phyloP scores from a whole-genome alignment of 2,113 vertebrate genomes.

The Macrotus californicus region DNA sequence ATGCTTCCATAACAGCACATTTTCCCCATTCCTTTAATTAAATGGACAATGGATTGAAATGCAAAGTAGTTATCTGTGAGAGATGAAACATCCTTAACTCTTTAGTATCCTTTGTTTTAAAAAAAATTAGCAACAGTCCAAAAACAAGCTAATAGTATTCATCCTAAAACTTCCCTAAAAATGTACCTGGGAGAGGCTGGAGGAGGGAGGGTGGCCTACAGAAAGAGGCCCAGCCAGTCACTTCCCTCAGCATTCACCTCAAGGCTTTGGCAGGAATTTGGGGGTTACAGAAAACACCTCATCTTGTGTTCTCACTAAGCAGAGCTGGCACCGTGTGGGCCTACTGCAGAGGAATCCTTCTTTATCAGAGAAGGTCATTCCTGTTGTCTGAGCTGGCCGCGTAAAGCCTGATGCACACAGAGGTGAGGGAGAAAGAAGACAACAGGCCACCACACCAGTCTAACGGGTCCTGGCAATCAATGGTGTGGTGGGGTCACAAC shows the following conservation, averaged over 20 bases:
- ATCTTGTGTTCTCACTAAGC: neutral
- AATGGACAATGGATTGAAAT: neutral
- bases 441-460: neutral
- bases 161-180: neutral
- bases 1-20: neutral
- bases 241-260: neutral
- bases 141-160: neutral
- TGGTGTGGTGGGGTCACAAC: constrained; percentile 43
- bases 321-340: neutral
- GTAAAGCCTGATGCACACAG: neutral
- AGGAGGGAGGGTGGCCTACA: neutral
- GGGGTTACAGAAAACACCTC: neutral
- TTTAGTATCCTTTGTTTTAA: neutral
- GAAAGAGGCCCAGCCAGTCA: neutral
- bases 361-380: neutral
- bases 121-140: neutral
- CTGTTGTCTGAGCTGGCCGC: neutral
- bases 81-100: neutral
- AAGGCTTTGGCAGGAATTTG: neutral
- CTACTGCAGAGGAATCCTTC: neutral
- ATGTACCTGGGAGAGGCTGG: neutral
- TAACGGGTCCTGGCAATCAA: constrained; percentile 41
- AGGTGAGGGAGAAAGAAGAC: constrained; percentile 21
- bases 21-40: constrained; percentile 50
- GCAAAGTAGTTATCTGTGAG: neutral